phyloP scores from a whole-genome alignment of 2,888 invertebrate genomes.

The Dioctria linearis region DNA sequence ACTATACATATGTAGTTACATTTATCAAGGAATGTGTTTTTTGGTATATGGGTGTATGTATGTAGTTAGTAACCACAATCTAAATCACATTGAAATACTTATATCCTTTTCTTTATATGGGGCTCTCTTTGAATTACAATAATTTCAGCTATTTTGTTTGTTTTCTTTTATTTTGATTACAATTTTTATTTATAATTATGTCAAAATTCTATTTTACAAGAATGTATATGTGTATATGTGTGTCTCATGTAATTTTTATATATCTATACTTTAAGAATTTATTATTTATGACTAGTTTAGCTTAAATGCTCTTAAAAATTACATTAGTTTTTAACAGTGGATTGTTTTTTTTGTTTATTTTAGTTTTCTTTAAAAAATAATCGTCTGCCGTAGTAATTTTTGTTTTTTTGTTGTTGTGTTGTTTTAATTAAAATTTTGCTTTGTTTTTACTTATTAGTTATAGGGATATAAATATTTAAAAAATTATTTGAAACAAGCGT shows the following conservation, averaged over 20 bases:
- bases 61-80: constrained; percentile 5
- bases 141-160: constrained; percentile 25
- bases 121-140: constrained; percentile 14
- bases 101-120: constrained; percentile 11
- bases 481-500: constrained; percentile 31
- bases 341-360: constrained; percentile 41
- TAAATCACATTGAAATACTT: constrained; percentile 28
- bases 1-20: no score
- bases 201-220: constrained; percentile 50
- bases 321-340: constrained; percentile 40
- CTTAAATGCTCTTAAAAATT: constrained; percentile 37
- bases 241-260: constrained; percentile 8
- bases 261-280: constrained; percentile 22
- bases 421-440: no score
- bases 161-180: constrained; percentile 12
- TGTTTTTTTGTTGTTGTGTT: neutral
- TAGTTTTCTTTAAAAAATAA: constrained; percentile 12
- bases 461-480: neutral
- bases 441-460: neutral
- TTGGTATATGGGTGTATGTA: no score
- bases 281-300: constrained; percentile 48
- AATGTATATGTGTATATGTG: constrained; percentile 44
- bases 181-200: constrained; percentile 44
- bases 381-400: constrained; percentile 3
- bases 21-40: no score